Conservation (phyloP, 2,888 invertebrate genomes). For the Torymus auratus region DNA sequence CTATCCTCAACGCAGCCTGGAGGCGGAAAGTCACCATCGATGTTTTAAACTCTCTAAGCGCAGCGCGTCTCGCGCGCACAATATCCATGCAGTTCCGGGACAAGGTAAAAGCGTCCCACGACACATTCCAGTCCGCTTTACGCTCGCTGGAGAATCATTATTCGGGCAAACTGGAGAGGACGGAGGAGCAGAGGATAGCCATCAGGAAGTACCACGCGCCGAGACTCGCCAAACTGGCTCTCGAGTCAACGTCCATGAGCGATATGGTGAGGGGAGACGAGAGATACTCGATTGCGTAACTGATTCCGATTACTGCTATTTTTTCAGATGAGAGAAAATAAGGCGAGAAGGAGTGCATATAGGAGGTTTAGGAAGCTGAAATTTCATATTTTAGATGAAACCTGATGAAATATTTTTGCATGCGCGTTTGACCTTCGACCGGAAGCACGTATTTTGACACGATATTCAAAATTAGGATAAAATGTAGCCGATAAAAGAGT, state of each 20-base stretch:
- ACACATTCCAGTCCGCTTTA: conserved; percentile 86
- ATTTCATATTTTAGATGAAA: not conserved
- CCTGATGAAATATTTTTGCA: not conserved
- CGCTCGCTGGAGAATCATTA: conserved; percentile 84
- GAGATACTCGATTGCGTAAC: too few relatives aligned
- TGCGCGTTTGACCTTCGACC: not conserved
- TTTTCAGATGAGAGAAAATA: not conserved
- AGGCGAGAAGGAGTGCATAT: not conserved
- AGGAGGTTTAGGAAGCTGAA: not conserved
- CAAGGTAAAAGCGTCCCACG: conserved; percentile 86
- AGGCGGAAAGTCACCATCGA: conserved; percentile 84
- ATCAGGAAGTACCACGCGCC: conserved; percentile 89
- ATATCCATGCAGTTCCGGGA: conserved; percentile 88
- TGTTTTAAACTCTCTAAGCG: conserved; percentile 84
- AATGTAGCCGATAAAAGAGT: not conserved
- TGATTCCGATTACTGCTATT: too few relatives aligned
- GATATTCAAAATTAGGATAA: conserved; percentile 1
- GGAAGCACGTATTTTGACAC: not conserved
- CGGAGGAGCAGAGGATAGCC: conserved; percentile 87
- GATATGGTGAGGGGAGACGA: conserved; percentile 79
- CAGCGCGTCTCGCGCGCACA: conserved; percentile 83
- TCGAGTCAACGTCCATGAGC: conserved; percentile 90
- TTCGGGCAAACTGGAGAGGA: conserved; percentile 85
- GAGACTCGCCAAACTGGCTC: conserved; percentile 86
- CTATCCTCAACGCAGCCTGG: conserved; percentile 81